A percentile compares a stretch with the other conserved stretches of the same genome.
These are phyloP conservation scores for Myoxocephalus aenaeus DNA, from an alignment of 2,797 vertebrate genomes.

Conservation along the genomic window DNA sequence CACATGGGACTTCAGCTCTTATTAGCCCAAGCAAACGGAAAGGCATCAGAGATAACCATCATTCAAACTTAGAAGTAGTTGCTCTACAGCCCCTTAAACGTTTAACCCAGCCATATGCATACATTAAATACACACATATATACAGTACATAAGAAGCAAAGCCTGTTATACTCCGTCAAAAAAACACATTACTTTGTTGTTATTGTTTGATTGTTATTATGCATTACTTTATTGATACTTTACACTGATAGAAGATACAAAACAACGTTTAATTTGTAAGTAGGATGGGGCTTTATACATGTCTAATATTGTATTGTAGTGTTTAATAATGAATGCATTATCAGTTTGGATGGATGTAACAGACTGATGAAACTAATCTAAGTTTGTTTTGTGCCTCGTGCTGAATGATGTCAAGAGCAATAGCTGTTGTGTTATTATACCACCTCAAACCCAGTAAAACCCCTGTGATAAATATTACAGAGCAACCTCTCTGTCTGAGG, in stretches of 20 bases:
- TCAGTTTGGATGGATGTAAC: neutral
- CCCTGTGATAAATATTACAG: conserved; percentile 65
- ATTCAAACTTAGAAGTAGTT: conserved; percentile 15
- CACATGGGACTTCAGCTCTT: conserved; percentile 70
- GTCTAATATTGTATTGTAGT: neutral
- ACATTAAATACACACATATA: neutral
- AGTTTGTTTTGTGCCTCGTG: neutral
- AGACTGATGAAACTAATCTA: neutral
- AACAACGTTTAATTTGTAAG: neutral
- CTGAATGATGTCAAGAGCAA: conserved; percentile 18
- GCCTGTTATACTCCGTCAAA: neutral
- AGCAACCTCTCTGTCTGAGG: conserved; percentile 39
- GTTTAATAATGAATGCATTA: neutral
- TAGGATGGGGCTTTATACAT: neutral
- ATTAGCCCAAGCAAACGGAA: conserved; percentile 56
- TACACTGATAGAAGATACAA: neutral
- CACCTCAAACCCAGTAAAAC: conserved; percentile 37
- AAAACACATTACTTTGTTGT: neutral
- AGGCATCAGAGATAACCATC: conserved; percentile 31
- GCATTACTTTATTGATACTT: neutral
- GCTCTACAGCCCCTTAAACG: conserved; percentile 7
- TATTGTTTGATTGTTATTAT: neutral
- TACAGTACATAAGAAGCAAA: neutral
- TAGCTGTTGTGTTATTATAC: conserved; percentile 28
- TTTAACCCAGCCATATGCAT: neutral